Conservation (phyloP, 2,113 vertebrate genomes). For the Eupsittula cactorum region DNA sequence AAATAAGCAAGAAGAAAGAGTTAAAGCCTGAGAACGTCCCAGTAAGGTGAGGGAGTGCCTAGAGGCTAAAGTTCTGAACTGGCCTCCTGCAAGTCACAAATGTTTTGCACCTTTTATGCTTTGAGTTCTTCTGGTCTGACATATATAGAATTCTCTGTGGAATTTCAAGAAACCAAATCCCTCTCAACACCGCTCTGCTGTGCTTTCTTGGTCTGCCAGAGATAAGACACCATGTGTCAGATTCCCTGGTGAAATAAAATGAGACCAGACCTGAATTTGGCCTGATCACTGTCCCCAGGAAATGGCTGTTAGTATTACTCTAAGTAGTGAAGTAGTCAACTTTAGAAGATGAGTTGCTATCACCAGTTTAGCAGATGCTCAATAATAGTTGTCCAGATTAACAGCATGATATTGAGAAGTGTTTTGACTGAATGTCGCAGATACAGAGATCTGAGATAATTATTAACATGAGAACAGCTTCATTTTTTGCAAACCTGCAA, state of each 20-base stretch:
- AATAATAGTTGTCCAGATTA: background rate
- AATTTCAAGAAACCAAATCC: background rate
- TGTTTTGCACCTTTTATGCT: conserved; percentile 34
- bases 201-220: conserved; percentile 31
- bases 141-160: background rate
- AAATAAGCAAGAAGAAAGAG: background rate
- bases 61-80: background rate
- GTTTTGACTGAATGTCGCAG: background rate
- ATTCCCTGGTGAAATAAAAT: background rate
- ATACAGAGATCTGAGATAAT: background rate
- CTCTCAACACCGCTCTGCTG: background rate
- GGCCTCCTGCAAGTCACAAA: conserved; percentile 40
- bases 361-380: background rate
- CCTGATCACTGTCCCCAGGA: background rate
- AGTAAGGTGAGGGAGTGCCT: background rate
- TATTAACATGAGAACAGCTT: conserved; percentile 27
- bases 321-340: background rate
- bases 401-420: background rate
- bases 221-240: background rate
- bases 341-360: background rate
- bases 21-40: conserved; percentile 17
- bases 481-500: background rate
- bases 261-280: background rate
- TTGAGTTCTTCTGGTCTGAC: conserved; percentile 28
- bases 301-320: background rate